A percentile compares a stretch with the other conserved stretches of the same genome.
phyloP scores from a whole-genome alignment of 2,888 invertebrate genomes.

The Malacosoma neustria region DNA sequence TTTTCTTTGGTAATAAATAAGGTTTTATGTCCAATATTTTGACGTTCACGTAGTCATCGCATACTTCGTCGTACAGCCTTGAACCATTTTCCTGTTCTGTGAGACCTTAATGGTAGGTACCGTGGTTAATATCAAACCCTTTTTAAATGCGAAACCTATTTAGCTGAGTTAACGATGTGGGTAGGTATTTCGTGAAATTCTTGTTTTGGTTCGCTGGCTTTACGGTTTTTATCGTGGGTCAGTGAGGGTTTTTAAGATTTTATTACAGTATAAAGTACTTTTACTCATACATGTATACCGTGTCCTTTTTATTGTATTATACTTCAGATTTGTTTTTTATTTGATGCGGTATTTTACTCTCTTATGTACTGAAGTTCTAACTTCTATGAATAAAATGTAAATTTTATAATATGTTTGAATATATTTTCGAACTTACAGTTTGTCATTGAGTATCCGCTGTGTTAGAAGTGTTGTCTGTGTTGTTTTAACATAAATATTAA shows the following conservation, averaged over 20 bases:
- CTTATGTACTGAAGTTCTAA: too few relatives aligned
- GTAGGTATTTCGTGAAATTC: slow-evolving; percentile 10
- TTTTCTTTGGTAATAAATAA: neutral
- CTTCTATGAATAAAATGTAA: too few relatives aligned
- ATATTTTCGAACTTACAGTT: too few relatives aligned
- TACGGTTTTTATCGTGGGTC: neutral
- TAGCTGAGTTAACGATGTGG: slow-evolving; percentile 13
- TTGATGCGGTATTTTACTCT: too few relatives aligned
- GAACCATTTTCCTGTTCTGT: slow-evolving; percentile 19
- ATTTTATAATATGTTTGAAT: too few relatives aligned
- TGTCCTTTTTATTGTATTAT: too few relatives aligned
- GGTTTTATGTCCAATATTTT: slow-evolving; percentile 4
- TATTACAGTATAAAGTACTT: neutral
- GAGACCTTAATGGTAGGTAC: slow-evolving; percentile 21
- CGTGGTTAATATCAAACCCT: slow-evolving; percentile 22
- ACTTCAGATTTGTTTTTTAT: too few relatives aligned
- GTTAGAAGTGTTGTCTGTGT: too few relatives aligned
- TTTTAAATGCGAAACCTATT: slow-evolving; percentile 13
- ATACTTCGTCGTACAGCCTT: slow-evolving; percentile 6
- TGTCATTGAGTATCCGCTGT: too few relatives aligned
- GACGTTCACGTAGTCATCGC: neutral
- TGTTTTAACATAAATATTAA: too few relatives aligned
- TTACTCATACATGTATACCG: neutral
- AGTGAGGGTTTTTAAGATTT: neutral
- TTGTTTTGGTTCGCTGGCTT: neutral